A percentile compares a stretch with the other conserved stretches of the same genome.
Conservation (phyloP, 2,888 invertebrate species). For the Heliconius sara region DNA sequence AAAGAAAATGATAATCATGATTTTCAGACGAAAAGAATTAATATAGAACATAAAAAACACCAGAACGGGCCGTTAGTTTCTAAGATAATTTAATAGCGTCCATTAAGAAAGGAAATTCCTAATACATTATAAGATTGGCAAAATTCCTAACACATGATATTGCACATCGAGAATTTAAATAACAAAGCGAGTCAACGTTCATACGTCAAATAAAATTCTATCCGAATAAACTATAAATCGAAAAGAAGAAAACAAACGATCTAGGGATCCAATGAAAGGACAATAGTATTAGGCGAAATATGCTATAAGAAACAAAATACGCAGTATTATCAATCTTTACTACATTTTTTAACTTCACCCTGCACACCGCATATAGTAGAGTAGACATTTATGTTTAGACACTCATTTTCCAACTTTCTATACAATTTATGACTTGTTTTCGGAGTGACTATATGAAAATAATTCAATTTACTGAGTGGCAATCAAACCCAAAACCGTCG, state of each 20-base stretch:
- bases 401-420: neutral
- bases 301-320: no score
- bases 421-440: neutral
- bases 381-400: neutral
- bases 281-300: neutral
- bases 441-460: no score
- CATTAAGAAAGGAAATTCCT: constrained; percentile 4
- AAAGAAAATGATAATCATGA: neutral
- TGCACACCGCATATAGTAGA: no score
- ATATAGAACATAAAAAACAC: neutral
- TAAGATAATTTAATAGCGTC: neutral
- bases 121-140: constrained; percentile 2
- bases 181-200: neutral
- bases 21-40: neutral
- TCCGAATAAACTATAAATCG: neutral
- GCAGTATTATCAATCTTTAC: no score
- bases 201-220: constrained; percentile 5
- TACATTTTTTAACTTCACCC: no score
- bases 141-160: constrained; percentile 1
- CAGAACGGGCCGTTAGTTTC: neutral
- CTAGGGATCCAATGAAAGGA: neutral
- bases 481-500: no score
- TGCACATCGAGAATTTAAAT: constrained; percentile 11
- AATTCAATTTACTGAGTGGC: no score
- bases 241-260: neutral